Conservation (phyloP, 2,888 invertebrate genomes). For the Archips xylosteana region DNA sequence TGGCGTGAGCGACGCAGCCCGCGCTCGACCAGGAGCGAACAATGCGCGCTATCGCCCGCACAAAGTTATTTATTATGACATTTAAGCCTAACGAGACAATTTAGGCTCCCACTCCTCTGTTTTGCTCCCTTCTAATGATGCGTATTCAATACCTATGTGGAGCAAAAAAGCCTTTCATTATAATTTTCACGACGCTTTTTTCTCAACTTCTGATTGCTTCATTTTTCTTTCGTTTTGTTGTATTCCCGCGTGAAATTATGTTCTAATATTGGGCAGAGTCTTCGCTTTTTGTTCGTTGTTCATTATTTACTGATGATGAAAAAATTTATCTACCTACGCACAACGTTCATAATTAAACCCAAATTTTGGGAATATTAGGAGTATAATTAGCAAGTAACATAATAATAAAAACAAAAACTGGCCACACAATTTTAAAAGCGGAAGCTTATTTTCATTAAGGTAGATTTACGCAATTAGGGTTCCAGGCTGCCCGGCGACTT, state of each 20-base stretch:
- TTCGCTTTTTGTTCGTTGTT: constrained; percentile 25
- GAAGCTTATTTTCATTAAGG: constrained; percentile 39
- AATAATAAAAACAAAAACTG: constrained; percentile 26
- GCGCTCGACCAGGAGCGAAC: constrained; percentile 48
- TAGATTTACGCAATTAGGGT: constrained; percentile 37
- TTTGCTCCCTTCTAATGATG: constrained; percentile 55
- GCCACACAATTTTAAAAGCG: constrained; percentile 15
- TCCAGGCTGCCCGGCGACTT: constrained; percentile 14
- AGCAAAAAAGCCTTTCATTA: constrained; percentile 47
- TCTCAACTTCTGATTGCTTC: constrained; percentile 47
- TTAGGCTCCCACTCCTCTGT: constrained; percentile 47
- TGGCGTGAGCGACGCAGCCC: constrained; percentile 44
- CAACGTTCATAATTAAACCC: constrained; percentile 23
- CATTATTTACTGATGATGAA: constrained; percentile 25
- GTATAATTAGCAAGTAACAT: constrained; percentile 15
- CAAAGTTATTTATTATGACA: constrained; percentile 66
- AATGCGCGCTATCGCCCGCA: constrained; percentile 49
- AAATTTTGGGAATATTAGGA: constrained; percentile 12
- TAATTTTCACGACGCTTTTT: constrained; percentile 39
- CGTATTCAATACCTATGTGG: constrained; percentile 52
- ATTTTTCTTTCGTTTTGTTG: constrained; percentile 41
- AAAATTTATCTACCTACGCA: background rate
- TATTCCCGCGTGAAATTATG: constrained; percentile 43
- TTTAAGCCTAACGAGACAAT: constrained; percentile 61
- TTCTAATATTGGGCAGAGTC: constrained; percentile 27